Evolutionary conservation across 2,113 vertebrate species (phyloP).

Genomic region (Rhinoptilus africanus): DNA sequence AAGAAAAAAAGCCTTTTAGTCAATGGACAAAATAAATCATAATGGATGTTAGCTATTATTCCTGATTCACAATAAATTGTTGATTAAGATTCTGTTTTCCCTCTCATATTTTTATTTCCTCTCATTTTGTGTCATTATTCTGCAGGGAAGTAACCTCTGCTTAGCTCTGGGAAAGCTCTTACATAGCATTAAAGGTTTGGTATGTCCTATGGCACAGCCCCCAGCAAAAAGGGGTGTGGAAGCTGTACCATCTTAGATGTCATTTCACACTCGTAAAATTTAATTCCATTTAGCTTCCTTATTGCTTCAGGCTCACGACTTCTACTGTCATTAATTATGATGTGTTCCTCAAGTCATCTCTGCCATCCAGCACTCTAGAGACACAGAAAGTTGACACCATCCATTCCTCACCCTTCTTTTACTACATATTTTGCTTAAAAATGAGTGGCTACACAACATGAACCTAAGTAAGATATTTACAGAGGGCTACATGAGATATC

Average conservation of each 20-base stretch:
- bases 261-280: not conserved
- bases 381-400: not conserved
- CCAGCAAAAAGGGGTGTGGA: not conserved
- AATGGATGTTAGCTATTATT: not conserved
- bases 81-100: not conserved
- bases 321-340: not conserved
- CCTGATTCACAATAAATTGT: not conserved
- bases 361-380: not conserved
- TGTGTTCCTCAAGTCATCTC: not conserved
- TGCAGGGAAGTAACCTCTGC: not conserved
- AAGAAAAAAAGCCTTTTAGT: not conserved
- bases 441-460: not conserved
- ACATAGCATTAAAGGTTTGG: not conserved
- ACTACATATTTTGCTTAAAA: not conserved
- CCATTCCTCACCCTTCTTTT: not conserved
- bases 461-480: not conserved
- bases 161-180: not conserved
- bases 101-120: not conserved
- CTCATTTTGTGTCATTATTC: not conserved
- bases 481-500: accelerated
- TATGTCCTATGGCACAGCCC: not conserved
- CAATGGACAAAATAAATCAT: not conserved
- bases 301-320: accelerated
- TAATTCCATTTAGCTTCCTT: not conserved
- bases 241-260: not conserved